These are phyloP conservation scores for Lonchura striata DNA, from an alignment of 2,113 vertebrate genomes.

Conservation along the genomic window DNA sequence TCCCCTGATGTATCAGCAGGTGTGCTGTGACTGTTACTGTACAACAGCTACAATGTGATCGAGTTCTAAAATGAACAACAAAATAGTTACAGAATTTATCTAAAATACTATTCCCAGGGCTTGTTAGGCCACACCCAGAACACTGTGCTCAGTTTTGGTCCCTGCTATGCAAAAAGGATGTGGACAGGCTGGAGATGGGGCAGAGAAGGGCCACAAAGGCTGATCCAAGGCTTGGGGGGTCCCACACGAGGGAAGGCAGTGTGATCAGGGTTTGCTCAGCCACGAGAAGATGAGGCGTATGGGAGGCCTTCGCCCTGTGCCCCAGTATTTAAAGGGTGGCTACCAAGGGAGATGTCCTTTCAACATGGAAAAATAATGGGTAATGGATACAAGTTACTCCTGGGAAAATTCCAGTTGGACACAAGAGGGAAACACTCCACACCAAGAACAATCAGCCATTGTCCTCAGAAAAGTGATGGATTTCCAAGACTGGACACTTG, in stretches of 20 bases:
- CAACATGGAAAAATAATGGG: background rate
- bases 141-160: background rate
- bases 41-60: background rate
- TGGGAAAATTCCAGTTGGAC: rapidly evolving
- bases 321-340: background rate
- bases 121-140: background rate
- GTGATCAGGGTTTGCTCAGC: background rate
- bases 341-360: background rate
- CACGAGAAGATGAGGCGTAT: background rate
- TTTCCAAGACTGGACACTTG: rapidly evolving
- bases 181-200: background rate
- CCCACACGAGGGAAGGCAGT: background rate
- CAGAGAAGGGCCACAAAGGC: background rate
- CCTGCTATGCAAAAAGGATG: background rate
- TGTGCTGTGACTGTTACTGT: background rate
- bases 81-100: background rate
- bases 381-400: background rate
- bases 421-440: background rate
- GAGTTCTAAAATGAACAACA: background rate
- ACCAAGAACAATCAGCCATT: background rate
- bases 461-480: background rate
- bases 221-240: background rate
- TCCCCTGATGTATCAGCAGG: background rate
- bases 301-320: background rate
- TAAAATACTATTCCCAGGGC: rapidly evolving